Evolutionary conservation across 2,888 invertebrate species (phyloP).

Genomic region (Bellardia pandia): DNA sequence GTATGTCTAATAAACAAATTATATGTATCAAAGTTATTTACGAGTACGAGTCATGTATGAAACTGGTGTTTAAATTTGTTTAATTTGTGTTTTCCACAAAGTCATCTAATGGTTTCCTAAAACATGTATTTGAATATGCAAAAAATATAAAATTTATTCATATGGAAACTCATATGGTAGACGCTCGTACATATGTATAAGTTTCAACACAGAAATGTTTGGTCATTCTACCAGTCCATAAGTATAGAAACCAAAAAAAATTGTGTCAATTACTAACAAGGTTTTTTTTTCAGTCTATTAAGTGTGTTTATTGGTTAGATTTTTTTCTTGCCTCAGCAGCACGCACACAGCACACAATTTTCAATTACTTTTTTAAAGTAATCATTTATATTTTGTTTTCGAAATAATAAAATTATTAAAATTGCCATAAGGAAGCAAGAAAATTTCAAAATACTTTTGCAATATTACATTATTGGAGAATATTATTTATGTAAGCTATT

Average conservation of each 20-base stretch:
- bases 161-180: neutral
- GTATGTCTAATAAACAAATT: slow-evolving; percentile 42
- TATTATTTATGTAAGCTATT: slow-evolving; percentile 17
- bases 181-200: neutral
- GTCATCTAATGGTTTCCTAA: slow-evolving; percentile 38
- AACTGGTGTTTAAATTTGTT: slow-evolving; percentile 36
- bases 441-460: slow-evolving; percentile 49
- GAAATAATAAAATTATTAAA: slow-evolving; percentile 16
- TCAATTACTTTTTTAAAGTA: slow-evolving; percentile 17
- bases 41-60: neutral
- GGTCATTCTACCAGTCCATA: slow-evolving; percentile 42
- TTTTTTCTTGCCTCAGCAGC: slow-evolving; percentile 3
- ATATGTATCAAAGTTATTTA: slow-evolving; percentile 40
- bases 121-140: neutral
- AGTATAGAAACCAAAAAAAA: slow-evolving; percentile 35
- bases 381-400: slow-evolving; percentile 3
- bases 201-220: slow-evolving; percentile 37
- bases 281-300: slow-evolving; percentile 25
- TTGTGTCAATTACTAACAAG: slow-evolving; percentile 59
- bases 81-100: slow-evolving; percentile 30
- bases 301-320: slow-evolving; percentile 22
- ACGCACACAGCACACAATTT: slow-evolving; percentile 24
- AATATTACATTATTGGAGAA: slow-evolving; percentile 8
- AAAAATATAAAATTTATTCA: slow-evolving; percentile 14
- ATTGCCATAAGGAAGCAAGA: slow-evolving; percentile 39